A percentile compares a stretch with the other conserved stretches of the same genome.
These are phyloP conservation scores for Clarias macrocephalus DNA, from an alignment of 2,113 vertebrate species.

Conservation along the genomic window DNA sequence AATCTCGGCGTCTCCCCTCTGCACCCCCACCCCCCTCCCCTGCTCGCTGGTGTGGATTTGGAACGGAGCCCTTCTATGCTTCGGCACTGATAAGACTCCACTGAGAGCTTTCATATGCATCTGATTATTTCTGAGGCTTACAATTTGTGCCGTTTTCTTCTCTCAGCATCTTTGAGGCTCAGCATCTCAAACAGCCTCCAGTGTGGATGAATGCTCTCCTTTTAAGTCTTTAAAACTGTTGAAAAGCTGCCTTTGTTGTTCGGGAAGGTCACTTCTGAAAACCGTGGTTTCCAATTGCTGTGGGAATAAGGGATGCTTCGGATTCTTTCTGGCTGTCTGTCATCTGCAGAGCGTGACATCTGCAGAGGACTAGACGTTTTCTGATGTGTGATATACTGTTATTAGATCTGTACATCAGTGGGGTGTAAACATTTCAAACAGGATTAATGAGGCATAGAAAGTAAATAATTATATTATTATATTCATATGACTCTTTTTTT, in stretches of 20 bases:
- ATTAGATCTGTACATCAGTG: background rate
- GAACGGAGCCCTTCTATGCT: slow-evolving; percentile 61
- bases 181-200: slow-evolving; percentile 49
- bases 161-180: slow-evolving; percentile 51
- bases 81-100: slow-evolving; percentile 68
- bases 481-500: background rate
- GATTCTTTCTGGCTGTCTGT: slow-evolving; percentile 46
- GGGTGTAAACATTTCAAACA: background rate
- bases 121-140: slow-evolving; percentile 60
- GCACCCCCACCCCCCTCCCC: slow-evolving; percentile 49
- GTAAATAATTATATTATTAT: background rate
- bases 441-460: background rate
- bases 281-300: slow-evolving; percentile 47
- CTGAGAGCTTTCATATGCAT: slow-evolving; percentile 58
- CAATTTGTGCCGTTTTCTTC: slow-evolving; percentile 42
- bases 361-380: background rate
- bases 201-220: slow-evolving; percentile 53
- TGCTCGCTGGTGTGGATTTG: slow-evolving; percentile 51
- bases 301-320: slow-evolving; percentile 47
- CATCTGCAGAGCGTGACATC: slow-evolving; percentile 2
- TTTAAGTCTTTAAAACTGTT: slow-evolving; percentile 56
- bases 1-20: slow-evolving; percentile 50
- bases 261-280: slow-evolving; percentile 55
- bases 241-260: slow-evolving; percentile 46
- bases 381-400: background rate